A percentile compares a stretch with the other conserved stretches of the same genome.
phyloP scores from a whole-genome alignment of 2,797 vertebrate genomes.

The Allobates femoralis region DNA sequence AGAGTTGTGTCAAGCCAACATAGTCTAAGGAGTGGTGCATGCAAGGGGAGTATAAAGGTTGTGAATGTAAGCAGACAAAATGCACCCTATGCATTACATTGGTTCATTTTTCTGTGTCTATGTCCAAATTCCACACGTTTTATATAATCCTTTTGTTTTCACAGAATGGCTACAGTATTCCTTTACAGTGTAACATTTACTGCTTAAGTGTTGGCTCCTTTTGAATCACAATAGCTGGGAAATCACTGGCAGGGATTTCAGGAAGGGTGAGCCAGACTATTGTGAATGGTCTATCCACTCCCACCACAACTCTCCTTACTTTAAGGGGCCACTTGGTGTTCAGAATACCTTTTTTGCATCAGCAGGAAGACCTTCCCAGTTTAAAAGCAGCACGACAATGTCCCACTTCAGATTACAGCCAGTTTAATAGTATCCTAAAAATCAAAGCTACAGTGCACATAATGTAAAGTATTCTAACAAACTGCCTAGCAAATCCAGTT shows the following conservation, averaged over 20 bases:
- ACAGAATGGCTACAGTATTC: constrained; percentile 4
- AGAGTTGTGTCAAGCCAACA: too few relatives aligned
- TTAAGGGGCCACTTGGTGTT: constrained; percentile 53
- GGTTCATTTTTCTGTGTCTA: neutral
- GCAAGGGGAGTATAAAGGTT: too few relatives aligned
- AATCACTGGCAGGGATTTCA: constrained; percentile 72
- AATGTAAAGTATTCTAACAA: neutral
- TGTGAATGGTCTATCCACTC: constrained; percentile 72
- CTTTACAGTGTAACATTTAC: constrained; percentile 70
- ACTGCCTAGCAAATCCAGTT: neutral
- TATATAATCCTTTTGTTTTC: constrained; percentile 18
- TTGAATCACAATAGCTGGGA: constrained; percentile 67
- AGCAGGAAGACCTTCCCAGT: constrained; percentile 55
- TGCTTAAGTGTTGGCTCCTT: constrained; percentile 69
- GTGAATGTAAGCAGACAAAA: too few relatives aligned
- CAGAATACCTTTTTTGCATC: constrained; percentile 47
- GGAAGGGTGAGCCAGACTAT: constrained; percentile 79
- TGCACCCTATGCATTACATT: neutral
- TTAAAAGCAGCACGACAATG: constrained; percentile 19
- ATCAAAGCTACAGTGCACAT: neutral
- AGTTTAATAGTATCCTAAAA: neutral
- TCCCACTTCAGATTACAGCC: constrained; percentile 9
- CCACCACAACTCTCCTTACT: constrained; percentile 73
- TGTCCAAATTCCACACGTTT: neutral
- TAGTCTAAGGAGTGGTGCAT: too few relatives aligned